These are phyloP conservation scores for Nowickia ferox DNA, from an alignment of 2,888 invertebrate genomes.

Conservation along the genomic window DNA sequence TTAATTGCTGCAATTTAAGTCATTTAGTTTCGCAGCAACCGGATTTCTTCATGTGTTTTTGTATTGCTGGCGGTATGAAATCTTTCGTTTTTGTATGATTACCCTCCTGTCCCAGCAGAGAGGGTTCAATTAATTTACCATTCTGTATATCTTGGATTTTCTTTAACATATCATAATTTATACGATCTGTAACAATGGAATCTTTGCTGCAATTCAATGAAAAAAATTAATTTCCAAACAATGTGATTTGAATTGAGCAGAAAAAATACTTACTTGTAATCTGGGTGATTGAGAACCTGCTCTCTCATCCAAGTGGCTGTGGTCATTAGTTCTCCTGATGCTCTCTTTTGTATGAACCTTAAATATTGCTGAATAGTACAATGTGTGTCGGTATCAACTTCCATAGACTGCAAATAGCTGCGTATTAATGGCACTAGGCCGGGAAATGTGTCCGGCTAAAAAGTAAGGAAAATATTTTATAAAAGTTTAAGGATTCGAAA, in stretches of 20 bases:
- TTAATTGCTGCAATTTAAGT: constrained; percentile 64
- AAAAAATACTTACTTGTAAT: constrained; percentile 89
- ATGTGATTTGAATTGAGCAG: neutral
- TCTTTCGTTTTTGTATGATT: constrained; percentile 92
- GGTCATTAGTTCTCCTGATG: constrained; percentile 94
- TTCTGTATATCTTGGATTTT: constrained; percentile 89
- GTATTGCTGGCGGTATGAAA: constrained; percentile 91
- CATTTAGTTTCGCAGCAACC: constrained; percentile 80
- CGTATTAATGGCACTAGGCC: constrained; percentile 97
- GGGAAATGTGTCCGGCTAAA: constrained; percentile 92
- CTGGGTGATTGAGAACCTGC: constrained; percentile 93
- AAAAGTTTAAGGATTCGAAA: neutral
- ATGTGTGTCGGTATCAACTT: constrained; percentile 98
- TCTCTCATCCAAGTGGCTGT: constrained; percentile 97
- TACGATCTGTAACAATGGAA: constrained; percentile 93
- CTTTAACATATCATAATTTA: constrained; percentile 95
- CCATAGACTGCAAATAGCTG: constrained; percentile 96
- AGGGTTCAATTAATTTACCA: constrained; percentile 88
- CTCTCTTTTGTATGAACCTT: constrained; percentile 93
- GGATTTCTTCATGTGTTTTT: constrained; percentile 83
- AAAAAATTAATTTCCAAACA: neutral
- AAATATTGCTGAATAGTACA: constrained; percentile 98
- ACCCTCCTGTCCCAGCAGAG: constrained; percentile 89
- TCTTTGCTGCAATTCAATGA: constrained; percentile 86
- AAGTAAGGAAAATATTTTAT: constrained; percentile 11